Evolutionary conservation across 2,888 invertebrate species (phyloP).

Genomic region (Ormyrus thymus): DNA sequence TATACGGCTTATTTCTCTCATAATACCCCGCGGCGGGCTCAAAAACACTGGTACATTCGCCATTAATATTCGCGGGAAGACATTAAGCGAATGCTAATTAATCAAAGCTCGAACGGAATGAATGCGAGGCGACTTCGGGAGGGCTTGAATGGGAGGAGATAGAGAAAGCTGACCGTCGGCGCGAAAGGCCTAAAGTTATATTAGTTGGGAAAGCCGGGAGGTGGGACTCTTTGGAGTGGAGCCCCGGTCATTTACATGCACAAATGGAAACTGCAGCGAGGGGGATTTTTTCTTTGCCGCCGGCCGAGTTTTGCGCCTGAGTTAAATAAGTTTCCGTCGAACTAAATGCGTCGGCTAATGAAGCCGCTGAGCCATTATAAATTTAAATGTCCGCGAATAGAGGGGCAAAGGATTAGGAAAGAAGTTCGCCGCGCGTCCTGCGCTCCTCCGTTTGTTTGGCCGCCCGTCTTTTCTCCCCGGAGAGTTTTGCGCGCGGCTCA

Average conservation of each 20-base stretch:
- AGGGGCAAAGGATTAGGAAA: neutral
- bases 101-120: conserved; percentile 31
- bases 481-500: too few relatives aligned
- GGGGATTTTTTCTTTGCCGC: conserved; percentile 44
- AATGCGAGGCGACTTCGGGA: conserved; percentile 2
- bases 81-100: conserved; percentile 42
- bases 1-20: conserved; percentile 18
- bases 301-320: conserved; percentile 14
- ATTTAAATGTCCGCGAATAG: conserved; percentile 47
- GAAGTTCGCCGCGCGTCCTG: too few relatives aligned
- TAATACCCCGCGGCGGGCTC: neutral
- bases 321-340: conserved; percentile 53
- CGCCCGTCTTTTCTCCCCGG: neutral
- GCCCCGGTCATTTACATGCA: conserved; percentile 39
- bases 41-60: conserved; percentile 14
- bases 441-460: conserved; percentile 40
- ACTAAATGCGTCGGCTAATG: conserved; percentile 52
- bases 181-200: conserved; percentile 35
- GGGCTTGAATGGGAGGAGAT: neutral
- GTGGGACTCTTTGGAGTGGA: neutral
- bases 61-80: conserved; percentile 44
- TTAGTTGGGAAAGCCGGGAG: conserved; percentile 31
- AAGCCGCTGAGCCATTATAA: conserved; percentile 51
- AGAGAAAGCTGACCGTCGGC: neutral
- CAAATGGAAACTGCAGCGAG: conserved; percentile 4